Evolutionary conservation across 2,888 invertebrate species (phyloP).

Genomic region (Pristionchus mayeri): DNA sequence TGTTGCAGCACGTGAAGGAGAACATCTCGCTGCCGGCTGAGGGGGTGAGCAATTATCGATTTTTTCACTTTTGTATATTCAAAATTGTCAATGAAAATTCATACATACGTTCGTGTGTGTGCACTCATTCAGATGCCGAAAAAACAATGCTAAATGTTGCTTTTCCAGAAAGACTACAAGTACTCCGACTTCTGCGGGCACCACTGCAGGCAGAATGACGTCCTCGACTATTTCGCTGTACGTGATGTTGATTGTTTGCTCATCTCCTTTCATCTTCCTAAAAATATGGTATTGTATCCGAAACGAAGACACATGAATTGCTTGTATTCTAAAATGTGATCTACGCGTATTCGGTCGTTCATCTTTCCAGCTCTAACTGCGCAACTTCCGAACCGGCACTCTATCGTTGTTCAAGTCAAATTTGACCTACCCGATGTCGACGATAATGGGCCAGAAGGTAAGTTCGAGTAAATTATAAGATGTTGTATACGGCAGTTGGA

Average conservation of each 20-base stretch:
- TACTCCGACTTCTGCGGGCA: slow-evolving; percentile 70
- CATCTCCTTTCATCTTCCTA: too few relatives aligned
- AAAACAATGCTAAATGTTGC: not conserved
- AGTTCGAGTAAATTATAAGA: too few relatives aligned
- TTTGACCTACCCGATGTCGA: slow-evolving; percentile 69
- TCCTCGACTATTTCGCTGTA: slow-evolving; percentile 65
- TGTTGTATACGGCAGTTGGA: too few relatives aligned
- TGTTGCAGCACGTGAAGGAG: slow-evolving; percentile 51
- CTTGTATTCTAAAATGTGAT: too few relatives aligned
- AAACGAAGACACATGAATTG: too few relatives aligned
- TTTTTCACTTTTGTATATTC: not conserved
- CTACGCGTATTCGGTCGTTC: not conserved
- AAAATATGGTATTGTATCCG: too few relatives aligned
- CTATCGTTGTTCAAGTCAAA: not conserved
- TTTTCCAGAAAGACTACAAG: not conserved
- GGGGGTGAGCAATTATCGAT: not conserved
- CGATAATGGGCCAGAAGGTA: slow-evolving; percentile 56
- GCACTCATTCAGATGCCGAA: not conserved
- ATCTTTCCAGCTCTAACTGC: slow-evolving; percentile 7
- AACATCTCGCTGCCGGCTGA: slow-evolving; percentile 21
- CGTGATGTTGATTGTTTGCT: slow-evolving; percentile 31
- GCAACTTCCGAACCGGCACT: not conserved
- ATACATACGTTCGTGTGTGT: not conserved
- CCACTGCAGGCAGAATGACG: slow-evolving; percentile 70
- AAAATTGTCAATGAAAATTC: too few relatives aligned